Conservation (phyloP, 2,888 invertebrate genomes). For the Eupithecia subfuscata region DNA sequence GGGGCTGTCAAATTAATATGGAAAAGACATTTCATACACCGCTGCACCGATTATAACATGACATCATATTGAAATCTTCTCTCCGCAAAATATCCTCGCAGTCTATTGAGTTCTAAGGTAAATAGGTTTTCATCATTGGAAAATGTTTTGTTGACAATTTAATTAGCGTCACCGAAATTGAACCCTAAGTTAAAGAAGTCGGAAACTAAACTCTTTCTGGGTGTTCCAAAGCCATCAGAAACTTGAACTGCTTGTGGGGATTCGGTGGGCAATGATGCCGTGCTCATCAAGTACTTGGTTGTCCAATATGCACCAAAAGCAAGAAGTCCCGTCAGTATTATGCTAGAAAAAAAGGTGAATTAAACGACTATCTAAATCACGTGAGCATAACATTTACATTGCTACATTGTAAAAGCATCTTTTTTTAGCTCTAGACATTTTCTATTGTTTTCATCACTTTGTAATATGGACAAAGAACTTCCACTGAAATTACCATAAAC, state of each 20-base stretch:
- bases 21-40: background rate
- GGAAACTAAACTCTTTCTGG: background rate
- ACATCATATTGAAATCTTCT: no score
- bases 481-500: background rate
- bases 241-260: no score
- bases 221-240: background rate
- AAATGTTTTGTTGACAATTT: background rate
- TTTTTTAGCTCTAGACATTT: background rate
- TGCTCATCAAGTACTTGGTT: slow-evolving; percentile 53
- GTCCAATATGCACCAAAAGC: slow-evolving; percentile 72
- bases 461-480: background rate
- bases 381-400: background rate
- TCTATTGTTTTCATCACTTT: background rate
- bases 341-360: slow-evolving; percentile 54
- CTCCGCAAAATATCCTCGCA: no score
- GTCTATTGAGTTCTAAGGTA: no score
- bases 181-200: slow-evolving; percentile 3
- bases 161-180: slow-evolving; percentile 1
- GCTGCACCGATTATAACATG: background rate
- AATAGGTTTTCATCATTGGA: background rate
- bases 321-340: slow-evolving; percentile 68
- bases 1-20: background rate
- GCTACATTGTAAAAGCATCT: background rate
- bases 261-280: slow-evolving; percentile 11
- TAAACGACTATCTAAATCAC: background rate